Conservation (phyloP, 2,888 invertebrate species). For the Andrena trimmerana region DNA sequence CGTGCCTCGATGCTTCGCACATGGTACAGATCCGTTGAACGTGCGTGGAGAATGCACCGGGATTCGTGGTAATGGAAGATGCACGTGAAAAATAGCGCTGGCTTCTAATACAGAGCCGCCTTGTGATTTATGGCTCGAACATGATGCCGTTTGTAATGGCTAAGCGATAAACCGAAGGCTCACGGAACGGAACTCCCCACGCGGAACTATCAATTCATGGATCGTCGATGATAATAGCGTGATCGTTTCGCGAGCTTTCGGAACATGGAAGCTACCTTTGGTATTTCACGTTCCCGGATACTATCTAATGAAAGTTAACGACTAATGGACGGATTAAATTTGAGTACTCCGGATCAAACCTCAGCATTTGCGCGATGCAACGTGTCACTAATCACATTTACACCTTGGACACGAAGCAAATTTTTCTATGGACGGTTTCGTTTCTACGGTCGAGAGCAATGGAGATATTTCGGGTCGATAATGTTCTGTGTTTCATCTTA, state of each 20-base stretch:
- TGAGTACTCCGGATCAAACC: background rate
- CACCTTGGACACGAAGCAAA: background rate
- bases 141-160: constrained; percentile 58
- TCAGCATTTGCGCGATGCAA: background rate
- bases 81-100: constrained; percentile 55
- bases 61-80: constrained; percentile 38
- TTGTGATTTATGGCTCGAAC: constrained; percentile 53
- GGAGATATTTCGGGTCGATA: constrained; percentile 26
- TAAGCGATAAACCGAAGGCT: constrained; percentile 58
- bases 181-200: constrained; percentile 44
- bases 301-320: too few species aligned
- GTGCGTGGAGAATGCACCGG: constrained; percentile 37
- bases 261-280: constrained; percentile 2
- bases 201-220: constrained; percentile 50
- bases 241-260: constrained; percentile 23
- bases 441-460: background rate
- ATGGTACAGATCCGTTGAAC: constrained; percentile 47
- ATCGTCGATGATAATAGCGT: constrained; percentile 26
- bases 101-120: constrained; percentile 32
- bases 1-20: constrained; percentile 41
- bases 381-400: background rate
- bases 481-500: constrained; percentile 2
- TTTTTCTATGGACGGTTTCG: background rate
- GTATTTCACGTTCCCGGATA: constrained; percentile 10
- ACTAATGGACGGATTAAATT: too few species aligned